phyloP scores from a whole-genome alignment of 2,888 invertebrate species.

The Stramonita haemastoma region DNA sequence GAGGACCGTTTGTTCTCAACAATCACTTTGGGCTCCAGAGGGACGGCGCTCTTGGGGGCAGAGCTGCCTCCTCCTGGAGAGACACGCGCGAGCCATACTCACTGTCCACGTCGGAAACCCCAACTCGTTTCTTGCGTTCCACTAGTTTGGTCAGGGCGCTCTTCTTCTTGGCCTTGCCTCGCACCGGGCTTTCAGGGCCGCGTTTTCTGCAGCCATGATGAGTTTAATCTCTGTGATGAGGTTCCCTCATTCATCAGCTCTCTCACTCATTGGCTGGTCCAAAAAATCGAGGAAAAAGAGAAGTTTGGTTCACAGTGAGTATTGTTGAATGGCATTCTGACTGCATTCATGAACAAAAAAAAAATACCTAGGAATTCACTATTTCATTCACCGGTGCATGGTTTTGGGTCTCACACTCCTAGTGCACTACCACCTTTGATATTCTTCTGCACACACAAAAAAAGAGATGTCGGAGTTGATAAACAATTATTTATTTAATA shows the following conservation, averaged over 20 bases:
- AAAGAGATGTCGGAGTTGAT: no score
- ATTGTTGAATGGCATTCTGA: no score
- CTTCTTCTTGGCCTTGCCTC: slow-evolving; percentile 63
- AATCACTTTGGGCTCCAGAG: slow-evolving; percentile 15
- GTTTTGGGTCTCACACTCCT: no score
- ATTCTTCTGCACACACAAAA: no score
- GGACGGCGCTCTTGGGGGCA: neutral
- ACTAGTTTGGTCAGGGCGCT: slow-evolving; percentile 67
- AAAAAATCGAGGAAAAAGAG: no score
- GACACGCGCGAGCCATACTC: slow-evolving; percentile 63
- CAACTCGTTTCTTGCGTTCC: slow-evolving; percentile 57
- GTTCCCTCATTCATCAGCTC: neutral
- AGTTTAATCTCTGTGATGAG: neutral
- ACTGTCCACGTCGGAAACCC: slow-evolving; percentile 59
- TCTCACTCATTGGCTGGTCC: no score
- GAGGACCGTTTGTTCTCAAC: neutral
- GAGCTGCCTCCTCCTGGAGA: slow-evolving; percentile 45
- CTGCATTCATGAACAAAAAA: no score
- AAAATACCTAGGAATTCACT: no score
- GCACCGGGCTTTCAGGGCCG: neutral
- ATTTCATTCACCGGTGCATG: no score
- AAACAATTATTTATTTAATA: no score
- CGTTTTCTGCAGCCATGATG: slow-evolving; percentile 42
- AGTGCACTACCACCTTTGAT: no score
- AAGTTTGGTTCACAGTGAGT: no score